Evolutionary conservation across 37 sponge, comb jelly and placozoan genomes (phyloP).

Genomic region (Beroe forskalii): DNA sequence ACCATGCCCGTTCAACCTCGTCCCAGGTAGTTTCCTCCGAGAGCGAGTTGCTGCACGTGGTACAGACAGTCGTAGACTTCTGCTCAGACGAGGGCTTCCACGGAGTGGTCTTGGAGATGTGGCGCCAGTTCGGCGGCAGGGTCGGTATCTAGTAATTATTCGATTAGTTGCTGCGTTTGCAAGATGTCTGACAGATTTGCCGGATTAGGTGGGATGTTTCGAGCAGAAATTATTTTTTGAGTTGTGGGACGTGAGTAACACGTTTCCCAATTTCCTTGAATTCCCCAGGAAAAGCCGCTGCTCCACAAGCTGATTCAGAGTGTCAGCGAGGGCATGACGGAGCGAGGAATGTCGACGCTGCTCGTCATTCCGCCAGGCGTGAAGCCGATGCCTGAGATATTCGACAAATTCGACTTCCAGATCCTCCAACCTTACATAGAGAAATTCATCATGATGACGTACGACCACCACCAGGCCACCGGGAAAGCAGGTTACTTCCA

Average conservation of each 20-base stretch:
- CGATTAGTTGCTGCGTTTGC: too few species aligned
- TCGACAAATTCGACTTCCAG: constrained; percentile 81
- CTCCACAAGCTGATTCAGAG: constrained; percentile 16
- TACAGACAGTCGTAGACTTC: constrained; percentile 56
- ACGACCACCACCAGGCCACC: constrained; percentile 76
- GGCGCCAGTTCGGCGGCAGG: constrained; percentile 84
- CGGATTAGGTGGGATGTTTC: too few species aligned
- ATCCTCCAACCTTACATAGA: constrained; percentile 77
- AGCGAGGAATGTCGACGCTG: constrained; percentile 2
- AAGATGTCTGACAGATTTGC: too few species aligned
- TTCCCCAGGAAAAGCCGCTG: constrained; percentile 6
- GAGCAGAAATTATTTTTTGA: too few species aligned
- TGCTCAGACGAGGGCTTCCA: constrained; percentile 69
- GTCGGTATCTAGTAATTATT: neutral
- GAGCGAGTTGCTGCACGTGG: constrained; percentile 43
- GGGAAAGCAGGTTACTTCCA: constrained; percentile 47
- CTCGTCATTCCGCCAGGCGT: constrained; percentile 60
- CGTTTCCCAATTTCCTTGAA: too few species aligned
- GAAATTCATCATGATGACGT: constrained; percentile 92
- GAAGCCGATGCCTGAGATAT: constrained; percentile 66
- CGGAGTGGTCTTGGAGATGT: constrained; percentile 93
- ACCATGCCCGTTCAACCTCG: too few species aligned
- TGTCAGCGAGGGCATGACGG: constrained; percentile 28
- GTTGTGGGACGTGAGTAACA: too few species aligned
- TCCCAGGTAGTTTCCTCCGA: constrained; percentile 35